Evolutionary conservation across 1,140 invertebrate genomes (phyloP).

Genomic region (Himalopsyche phryganea): DNA sequence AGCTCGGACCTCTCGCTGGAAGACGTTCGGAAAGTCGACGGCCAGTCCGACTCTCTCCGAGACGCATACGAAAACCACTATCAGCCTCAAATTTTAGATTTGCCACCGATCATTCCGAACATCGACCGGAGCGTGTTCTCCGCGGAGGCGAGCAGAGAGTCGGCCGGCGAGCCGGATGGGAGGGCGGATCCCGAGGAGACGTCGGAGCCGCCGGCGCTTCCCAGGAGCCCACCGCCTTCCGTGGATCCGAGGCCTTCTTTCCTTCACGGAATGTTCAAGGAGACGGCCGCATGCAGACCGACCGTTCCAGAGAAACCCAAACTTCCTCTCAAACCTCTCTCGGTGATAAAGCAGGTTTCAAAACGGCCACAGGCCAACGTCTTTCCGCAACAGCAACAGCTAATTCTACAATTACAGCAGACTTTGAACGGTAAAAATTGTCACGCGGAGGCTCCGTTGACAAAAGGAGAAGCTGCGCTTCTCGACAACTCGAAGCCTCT

Average conservation of each 20-base stretch:
- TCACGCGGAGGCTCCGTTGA: conserved; percentile 21
- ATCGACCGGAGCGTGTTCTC: conserved; percentile 46
- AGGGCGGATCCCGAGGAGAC: conserved; percentile 71
- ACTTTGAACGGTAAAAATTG: conserved; percentile 35
- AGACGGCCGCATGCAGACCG: conserved; percentile 44
- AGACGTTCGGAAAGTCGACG: conserved; percentile 49
- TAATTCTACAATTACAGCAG: conserved; percentile 51
- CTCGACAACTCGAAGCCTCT: conserved; percentile 4
- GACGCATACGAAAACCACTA: conserved; percentile 42
- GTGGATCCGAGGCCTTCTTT: conserved; percentile 67
- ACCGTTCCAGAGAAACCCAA: conserved; percentile 60
- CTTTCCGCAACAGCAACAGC: conserved; percentile 44
- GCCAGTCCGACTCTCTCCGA: conserved; percentile 38
- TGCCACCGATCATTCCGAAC: conserved; percentile 48
- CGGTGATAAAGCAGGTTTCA: conserved; percentile 47
- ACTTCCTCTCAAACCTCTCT: conserved; percentile 58
- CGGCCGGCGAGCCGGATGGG: conserved; percentile 77
- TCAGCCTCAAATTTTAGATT: conserved; percentile 48
- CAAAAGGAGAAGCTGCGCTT: conserved; percentile 23
- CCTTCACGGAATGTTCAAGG: conserved; percentile 59
- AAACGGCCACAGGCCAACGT: conserved; percentile 35
- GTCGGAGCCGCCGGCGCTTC: conserved; percentile 62
- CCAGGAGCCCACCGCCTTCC: conserved; percentile 57
- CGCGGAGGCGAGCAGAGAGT: conserved; percentile 63
- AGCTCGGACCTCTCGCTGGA: conserved; percentile 38